Evolutionary conservation across 92 coral and sea anemone genomes (phyloP).

Genomic region (Umimayanthus kanabou): DNA sequence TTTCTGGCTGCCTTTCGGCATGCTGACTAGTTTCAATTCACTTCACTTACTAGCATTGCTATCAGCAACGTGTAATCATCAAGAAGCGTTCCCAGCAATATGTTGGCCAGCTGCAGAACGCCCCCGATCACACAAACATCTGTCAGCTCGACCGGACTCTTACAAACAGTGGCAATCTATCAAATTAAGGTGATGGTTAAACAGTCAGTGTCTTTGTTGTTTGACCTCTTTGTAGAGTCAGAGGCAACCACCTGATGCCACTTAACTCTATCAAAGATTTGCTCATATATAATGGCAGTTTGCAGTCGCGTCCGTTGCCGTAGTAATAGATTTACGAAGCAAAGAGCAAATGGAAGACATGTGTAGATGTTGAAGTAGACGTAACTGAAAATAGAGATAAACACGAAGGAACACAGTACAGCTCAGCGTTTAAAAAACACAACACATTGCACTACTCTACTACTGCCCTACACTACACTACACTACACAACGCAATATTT

Average conservation of each 20-base stretch:
- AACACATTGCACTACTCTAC: too few species aligned
- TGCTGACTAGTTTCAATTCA: background rate
- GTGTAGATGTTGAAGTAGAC: too few species aligned
- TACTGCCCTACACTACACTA: too few species aligned
- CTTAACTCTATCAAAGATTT: too few species aligned
- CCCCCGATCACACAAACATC: slow-evolving; percentile 13
- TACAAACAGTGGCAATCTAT: background rate
- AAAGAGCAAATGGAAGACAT: too few species aligned
- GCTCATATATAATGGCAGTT: too few species aligned
- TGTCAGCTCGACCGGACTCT: slow-evolving; percentile 16
- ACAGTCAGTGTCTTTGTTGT: background rate
- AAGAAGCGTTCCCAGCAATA: background rate
- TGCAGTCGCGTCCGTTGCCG: too few species aligned
- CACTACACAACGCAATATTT: too few species aligned
- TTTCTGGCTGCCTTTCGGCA: background rate
- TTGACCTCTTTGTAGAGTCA: too few species aligned
- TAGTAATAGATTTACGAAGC: too few species aligned
- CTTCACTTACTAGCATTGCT: slow-evolving; percentile 19
- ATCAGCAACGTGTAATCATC: slow-evolving; percentile 13
- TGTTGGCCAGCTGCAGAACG: slow-evolving; percentile 10
- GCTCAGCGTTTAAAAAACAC: too few species aligned
- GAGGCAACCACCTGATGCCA: too few species aligned
- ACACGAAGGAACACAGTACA: slow-evolving; percentile 10
- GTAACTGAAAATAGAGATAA: background rate
- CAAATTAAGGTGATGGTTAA: background rate